A percentile compares a stretch with the other conserved stretches of the same genome.
These are phyloP conservation scores for Melinaea menophilus DNA, from an alignment of 2,888 invertebrate species.

Conservation along the genomic window DNA sequence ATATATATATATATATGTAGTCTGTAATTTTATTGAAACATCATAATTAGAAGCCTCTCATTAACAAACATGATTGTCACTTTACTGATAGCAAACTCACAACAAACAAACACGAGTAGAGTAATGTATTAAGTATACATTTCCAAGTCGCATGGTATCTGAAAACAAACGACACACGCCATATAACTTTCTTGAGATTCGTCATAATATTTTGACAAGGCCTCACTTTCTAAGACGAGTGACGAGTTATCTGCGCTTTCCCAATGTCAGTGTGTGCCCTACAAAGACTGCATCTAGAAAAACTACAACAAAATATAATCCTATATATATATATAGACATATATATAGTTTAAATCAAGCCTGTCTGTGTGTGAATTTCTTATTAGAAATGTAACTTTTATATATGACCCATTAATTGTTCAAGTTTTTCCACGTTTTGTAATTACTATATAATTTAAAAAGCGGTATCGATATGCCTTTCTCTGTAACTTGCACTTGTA, in stretches of 20 bases:
- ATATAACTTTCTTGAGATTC: slow-evolving; percentile 28
- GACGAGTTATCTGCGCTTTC: slow-evolving; percentile 7
- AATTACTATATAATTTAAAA: slow-evolving; percentile 24
- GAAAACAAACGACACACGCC: not conserved
- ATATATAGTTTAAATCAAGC: no score
- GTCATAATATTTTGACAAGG: slow-evolving; percentile 37
- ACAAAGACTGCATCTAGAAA: slow-evolving; percentile 1
- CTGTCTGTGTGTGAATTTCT: not conserved
- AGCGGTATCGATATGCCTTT: slow-evolving; percentile 16
- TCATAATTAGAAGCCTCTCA: no score
- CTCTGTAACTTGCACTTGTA: slow-evolving; percentile 10
- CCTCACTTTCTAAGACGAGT: slow-evolving; percentile 28
- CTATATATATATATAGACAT: no score
- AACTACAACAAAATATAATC: not conserved
- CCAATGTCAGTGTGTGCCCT: slow-evolving; percentile 7
- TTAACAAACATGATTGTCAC: no score
- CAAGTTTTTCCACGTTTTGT: slow-evolving; percentile 27
- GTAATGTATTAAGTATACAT: slow-evolving; percentile 21
- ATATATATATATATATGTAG: no score
- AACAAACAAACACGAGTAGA: no score
- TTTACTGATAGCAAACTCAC: no score
- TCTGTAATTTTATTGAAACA: no score
- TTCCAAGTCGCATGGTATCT: slow-evolving; percentile 35
- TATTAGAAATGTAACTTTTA: slow-evolving; percentile 24
- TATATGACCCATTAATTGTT: slow-evolving; percentile 24